Base-by-base conservation (phyloP, 2,888 invertebrate genomes). In the Galeopsomyia nigrocyanea region DNA sequence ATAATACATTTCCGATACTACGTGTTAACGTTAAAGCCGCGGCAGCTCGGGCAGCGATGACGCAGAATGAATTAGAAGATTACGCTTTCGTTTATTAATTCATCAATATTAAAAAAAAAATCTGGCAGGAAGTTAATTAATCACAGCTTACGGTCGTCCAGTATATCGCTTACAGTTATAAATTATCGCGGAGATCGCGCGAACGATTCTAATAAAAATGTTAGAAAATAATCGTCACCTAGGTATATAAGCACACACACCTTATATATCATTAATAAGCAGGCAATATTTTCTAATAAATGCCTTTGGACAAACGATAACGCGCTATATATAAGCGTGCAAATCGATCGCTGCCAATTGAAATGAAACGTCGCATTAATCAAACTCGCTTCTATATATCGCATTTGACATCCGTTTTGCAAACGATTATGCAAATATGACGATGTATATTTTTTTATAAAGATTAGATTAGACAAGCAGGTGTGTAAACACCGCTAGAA, bases 221-320 rank as follows among this genome's bases (percentile, higher is more conserved):
- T 39, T 39, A 10, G 39, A 39, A 39, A 39, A 39, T 39, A 10
- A 39, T 10, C 39, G 1, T 39, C 39, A 9, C 39, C 7, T 9
- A 26, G 3, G 26, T n/a, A n/a, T 31, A 7, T 39, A 39, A 39
- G 39, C 39, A 13, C 10, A 13, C 39, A 13, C 10, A 13, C 1
- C 39, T 39, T 39, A 39, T 39, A 13, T 39, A 39, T 7, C 39
- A 10, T 39, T 55, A 66, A 61, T 63, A 63, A 71, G 68, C 77
- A 62, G 5, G 68, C 65, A 68, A 76, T 74, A 74, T 79, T 73
- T 39, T 69, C 51, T 76, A 78, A 80, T 80, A 79, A 79, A 79
- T 79, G 79, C 71, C 65, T 66, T 3, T 61, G 22, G n/a, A 50
- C 7, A 73, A 26, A 63, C 62, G 63, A 57, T 47, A 49, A 19